A percentile compares a stretch with the other conserved stretches of the same genome.
Evolutionary conservation across 1,140 invertebrate species (phyloP).

Genomic region (Hesperophylax magnus): DNA sequence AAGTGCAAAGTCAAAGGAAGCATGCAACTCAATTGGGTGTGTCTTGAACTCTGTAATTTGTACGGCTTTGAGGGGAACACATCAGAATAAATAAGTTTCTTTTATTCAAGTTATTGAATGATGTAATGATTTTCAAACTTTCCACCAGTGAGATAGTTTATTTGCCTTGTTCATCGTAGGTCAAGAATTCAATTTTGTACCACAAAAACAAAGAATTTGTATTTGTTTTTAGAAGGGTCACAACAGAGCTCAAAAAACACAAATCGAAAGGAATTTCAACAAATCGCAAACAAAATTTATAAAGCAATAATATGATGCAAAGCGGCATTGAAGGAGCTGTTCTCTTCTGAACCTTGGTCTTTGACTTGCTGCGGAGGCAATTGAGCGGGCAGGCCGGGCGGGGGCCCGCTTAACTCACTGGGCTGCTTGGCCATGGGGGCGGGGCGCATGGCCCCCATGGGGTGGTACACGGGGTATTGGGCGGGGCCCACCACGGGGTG

Average conservation of each 20-base stretch:
- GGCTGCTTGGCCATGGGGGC: conserved; percentile 76
- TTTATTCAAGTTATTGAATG: too few species aligned
- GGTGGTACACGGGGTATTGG: conserved; percentile 69
- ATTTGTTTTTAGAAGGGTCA: not conserved
- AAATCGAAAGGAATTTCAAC: conserved; percentile 35
- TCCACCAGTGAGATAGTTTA: too few species aligned
- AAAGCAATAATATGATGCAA: not conserved
- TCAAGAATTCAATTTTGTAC: too few species aligned
- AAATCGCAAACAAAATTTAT: conserved; percentile 28
- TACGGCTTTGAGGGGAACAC: too few species aligned
- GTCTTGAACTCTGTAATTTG: too few species aligned
- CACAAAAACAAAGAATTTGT: too few species aligned
- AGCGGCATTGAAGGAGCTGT: not conserved
- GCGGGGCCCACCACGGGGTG: conserved; percentile 66
- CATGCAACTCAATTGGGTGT: too few species aligned
- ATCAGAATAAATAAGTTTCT: too few species aligned
- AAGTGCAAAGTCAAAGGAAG: too few species aligned
- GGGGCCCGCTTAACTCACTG: conserved; percentile 80
- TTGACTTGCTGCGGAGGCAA: conserved; percentile 67
- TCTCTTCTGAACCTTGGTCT: conserved; percentile 74
- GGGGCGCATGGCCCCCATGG: conserved; percentile 75
- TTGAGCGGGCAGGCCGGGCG: conserved; percentile 63
- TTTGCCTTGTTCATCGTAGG: too few species aligned
- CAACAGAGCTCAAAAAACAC: conserved; percentile 35
- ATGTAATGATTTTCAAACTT: too few species aligned